phyloP scores from a whole-genome alignment of 2,888 invertebrate genomes.

The Panopea generosa region DNA sequence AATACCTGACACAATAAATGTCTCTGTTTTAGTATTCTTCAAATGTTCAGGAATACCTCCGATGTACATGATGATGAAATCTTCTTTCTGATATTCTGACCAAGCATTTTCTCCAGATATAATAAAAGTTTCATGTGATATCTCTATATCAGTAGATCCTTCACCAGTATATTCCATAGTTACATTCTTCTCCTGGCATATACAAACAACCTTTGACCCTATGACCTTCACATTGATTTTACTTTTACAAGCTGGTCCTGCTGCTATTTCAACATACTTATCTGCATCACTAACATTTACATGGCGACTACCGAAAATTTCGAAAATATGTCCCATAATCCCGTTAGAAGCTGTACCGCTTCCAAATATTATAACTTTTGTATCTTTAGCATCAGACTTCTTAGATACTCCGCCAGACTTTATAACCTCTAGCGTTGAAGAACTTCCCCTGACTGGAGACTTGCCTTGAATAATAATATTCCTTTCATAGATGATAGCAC shows the following conservation, averaged over 20 bases:
- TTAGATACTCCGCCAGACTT: not conserved
- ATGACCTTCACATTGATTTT: conserved; percentile 27
- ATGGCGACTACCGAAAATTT: conserved; percentile 32
- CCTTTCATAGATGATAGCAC: not conserved
- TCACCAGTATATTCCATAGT: conserved; percentile 39
- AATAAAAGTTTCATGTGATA: conserved; percentile 21
- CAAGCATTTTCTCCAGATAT: conserved; percentile 26
- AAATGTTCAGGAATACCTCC: conserved; percentile 46
- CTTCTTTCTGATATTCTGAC: conserved; percentile 41
- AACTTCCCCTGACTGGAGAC: not conserved
- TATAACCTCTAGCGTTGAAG: not conserved
- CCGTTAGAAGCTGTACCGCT: not conserved
- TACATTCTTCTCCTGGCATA: conserved; percentile 23
- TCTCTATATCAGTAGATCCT: conserved; percentile 39
- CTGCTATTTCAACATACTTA: conserved; percentile 43
- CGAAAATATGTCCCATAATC: conserved; percentile 40
- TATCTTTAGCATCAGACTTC: not conserved
- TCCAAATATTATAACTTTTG: conserved; percentile 1
- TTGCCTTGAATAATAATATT: conserved; percentile 7
- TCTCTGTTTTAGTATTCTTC: conserved; percentile 16
- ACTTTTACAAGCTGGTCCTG: conserved; percentile 31
- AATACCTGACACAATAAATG: conserved; percentile 27
- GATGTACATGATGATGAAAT: conserved; percentile 41
- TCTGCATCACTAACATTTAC: conserved; percentile 20
- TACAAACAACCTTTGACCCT: conserved; percentile 35